A percentile compares a stretch with the other conserved stretches of the same genome.
phyloP scores from a whole-genome alignment of 2,797 vertebrate genomes.

The Tenualosa thibaudeaui region DNA sequence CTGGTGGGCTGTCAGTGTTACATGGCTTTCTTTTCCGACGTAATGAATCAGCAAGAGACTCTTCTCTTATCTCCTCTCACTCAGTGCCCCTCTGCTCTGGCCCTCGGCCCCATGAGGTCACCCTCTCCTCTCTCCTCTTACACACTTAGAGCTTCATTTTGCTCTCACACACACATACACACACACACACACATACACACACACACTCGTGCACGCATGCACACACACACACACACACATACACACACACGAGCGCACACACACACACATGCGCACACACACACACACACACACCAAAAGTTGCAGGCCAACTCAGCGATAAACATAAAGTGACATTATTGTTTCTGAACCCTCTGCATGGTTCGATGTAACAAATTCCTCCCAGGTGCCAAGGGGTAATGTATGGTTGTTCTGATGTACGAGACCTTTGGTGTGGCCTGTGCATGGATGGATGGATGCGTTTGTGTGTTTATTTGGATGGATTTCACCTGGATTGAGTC shows the following conservation, averaged over 20 bases:
- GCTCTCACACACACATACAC: no score
- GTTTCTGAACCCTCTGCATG: neutral
- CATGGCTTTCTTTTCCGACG: no score
- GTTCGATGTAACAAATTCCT: neutral
- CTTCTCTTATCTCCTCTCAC: conserved; percentile 16
- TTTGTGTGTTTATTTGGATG: conserved; percentile 27
- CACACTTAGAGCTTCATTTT: neutral
- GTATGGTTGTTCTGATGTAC: neutral
- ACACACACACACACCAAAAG: no score
- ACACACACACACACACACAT: no score
- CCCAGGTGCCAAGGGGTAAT: neutral
- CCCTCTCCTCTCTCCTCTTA: neutral
- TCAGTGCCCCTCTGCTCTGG: neutral
- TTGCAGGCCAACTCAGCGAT: no score
- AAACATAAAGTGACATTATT: neutral
- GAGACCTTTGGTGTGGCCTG: conserved; percentile 18
- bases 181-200: no score
- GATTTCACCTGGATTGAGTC: neutral
- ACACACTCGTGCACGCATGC: no score
- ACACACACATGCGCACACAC: no score
- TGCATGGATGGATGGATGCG: conserved; percentile 19
- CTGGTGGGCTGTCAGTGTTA: no score
- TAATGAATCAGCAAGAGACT: no score
- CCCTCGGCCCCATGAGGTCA: no score
- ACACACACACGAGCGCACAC: no score